These are phyloP conservation scores for Dasysyrphus tricinctus DNA, from an alignment of 2,888 invertebrate species.

Conservation along the genomic window DNA sequence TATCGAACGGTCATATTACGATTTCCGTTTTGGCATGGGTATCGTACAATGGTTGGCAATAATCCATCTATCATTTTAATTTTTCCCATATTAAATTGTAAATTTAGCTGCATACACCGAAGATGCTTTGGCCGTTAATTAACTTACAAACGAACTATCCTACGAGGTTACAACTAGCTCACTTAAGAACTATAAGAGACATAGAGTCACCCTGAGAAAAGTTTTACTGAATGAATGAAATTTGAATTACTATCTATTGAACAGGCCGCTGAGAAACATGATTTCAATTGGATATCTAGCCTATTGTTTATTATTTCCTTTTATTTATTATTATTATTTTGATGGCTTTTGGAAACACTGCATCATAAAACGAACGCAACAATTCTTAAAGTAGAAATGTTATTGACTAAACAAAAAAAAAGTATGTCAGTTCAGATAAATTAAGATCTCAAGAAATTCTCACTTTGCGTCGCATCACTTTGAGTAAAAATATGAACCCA, in stretches of 20 bases:
- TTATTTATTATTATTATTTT: slow-evolving; percentile 35
- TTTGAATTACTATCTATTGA: slow-evolving; percentile 6
- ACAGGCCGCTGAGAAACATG: slow-evolving; percentile 34
- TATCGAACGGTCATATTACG: slow-evolving; percentile 58
- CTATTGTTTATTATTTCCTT: background rate
- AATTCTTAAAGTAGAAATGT: too few species aligned
- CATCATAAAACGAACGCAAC: background rate
- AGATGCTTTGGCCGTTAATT: slow-evolving; percentile 42
- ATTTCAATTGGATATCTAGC: background rate
- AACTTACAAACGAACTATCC: slow-evolving; percentile 25
- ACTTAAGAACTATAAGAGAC: slow-evolving; percentile 5
- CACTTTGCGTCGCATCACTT: too few species aligned
- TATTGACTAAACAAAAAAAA: too few species aligned
- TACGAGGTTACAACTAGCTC: slow-evolving; percentile 4
- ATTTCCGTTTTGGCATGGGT: slow-evolving; percentile 54
- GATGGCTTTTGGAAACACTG: slow-evolving; percentile 44
- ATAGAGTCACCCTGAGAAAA: slow-evolving; percentile 27
- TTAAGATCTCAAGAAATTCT: too few species aligned
- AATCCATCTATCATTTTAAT: slow-evolving; percentile 52
- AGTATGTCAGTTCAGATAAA: too few species aligned
- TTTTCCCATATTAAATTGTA: slow-evolving; percentile 61
- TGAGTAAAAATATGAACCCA: too few species aligned
- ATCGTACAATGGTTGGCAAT: slow-evolving; percentile 40
- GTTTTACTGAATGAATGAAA: slow-evolving; percentile 21
- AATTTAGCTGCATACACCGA: slow-evolving; percentile 14